Evolutionary conservation across 2,113 vertebrate genomes (phyloP).

Genomic region (Dicrurus megarhynchus): DNA sequence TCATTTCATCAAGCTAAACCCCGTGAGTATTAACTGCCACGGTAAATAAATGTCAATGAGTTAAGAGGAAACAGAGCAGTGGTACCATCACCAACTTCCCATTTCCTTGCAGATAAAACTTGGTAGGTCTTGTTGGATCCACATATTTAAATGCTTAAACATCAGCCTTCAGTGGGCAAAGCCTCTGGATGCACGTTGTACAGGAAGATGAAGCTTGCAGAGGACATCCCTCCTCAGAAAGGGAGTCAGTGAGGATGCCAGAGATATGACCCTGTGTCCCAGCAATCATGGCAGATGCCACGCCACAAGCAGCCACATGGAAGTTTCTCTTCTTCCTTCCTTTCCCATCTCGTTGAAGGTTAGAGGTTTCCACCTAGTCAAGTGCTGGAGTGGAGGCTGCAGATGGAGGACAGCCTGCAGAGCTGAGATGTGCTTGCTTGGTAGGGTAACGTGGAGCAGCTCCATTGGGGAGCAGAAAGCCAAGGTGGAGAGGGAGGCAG

Average conservation of each 20-base stretch:
- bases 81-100: neutral
- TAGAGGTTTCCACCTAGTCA: neutral
- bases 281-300: neutral
- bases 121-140: neutral
- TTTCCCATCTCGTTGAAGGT: neutral
- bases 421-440: neutral
- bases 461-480: neutral
- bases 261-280: neutral
- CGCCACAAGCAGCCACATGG: neutral
- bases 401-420: neutral
- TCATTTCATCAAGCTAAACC: neutral
- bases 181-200: neutral
- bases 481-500: neutral
- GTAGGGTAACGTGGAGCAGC: accelerated
- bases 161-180: neutral
- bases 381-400: neutral
- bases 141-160: neutral
- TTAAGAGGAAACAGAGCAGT: neutral
- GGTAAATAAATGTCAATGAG: neutral
- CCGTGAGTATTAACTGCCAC: neutral
- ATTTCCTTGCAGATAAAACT: neutral
- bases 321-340: neutral
- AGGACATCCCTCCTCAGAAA: neutral
- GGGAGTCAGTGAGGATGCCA: neutral
- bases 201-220: neutral